Evolutionary conservation across 2,888 invertebrate species (phyloP), one percentile per base, ranked within the genome.

Genomic region (Apodemia zela): DNA sequence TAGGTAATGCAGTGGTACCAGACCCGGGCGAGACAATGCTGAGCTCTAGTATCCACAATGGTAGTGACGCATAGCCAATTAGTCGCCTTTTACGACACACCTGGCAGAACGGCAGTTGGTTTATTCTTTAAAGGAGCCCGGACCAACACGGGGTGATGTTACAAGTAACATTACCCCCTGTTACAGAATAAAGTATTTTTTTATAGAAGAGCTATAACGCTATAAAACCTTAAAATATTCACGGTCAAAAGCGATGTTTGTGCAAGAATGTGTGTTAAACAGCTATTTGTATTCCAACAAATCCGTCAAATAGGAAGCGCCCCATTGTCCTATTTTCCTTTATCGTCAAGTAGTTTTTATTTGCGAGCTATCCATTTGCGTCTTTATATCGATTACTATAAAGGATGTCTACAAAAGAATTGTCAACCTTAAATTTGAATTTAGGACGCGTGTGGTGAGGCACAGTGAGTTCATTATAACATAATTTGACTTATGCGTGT

Each of bases 271-370:
- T 21, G 6, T 42, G 62, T 63, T 63, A 66, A 65, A 59, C 54
- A 63, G 63, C 61, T 47, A 67, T 69, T 68, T 61, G 62, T 62
- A 68, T 69, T 69, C 66, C 11, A 45, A 35, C 4, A 45, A 35
- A 60, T 59, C 7, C 35, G 21, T 33, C 33, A 54, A 57, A 57
- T 57, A 60, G 60, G 45, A 60, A 57, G 62, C 42, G 62, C 42
- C 13, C 33, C 17, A 25, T 58, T 54, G 29, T 54, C 29, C 54
- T 29, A 54, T n/a, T 45, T 45, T 45, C 45, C n/a, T n/a, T 45
- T 45, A 45, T 45, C n/a, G 45, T 7, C 45, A 7, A 45, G 2
- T 45, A n/a, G 45, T 45, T 45, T 45, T 45, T n/a, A 45, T 45
- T 45, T n/a, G 8, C 5, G 45, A 6, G 6, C n/a, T n/a, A 7